Evolutionary conservation across 2,888 invertebrate species (phyloP).

Genomic region (Drosophila atripex): DNA sequence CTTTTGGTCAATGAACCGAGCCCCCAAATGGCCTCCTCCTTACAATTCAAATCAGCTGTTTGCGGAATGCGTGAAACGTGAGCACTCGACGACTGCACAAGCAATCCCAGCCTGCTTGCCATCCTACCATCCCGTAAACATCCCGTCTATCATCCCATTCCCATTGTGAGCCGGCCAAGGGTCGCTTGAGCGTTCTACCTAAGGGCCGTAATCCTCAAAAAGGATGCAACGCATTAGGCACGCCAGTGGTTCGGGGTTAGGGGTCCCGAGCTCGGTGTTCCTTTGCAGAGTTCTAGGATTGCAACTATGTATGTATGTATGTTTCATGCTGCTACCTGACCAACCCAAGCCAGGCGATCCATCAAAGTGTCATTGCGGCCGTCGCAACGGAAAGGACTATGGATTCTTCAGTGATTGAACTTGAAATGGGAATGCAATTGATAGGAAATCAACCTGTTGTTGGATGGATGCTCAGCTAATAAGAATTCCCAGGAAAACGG

Average conservation of each 20-base stretch:
- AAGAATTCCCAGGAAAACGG: slow-evolving; percentile 38
- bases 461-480: slow-evolving; percentile 40
- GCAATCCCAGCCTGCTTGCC: slow-evolving; percentile 15
- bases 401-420: slow-evolving; percentile 30
- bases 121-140: slow-evolving; percentile 1
- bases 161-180: slow-evolving; percentile 23
- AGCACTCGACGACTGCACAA: slow-evolving; percentile 20
- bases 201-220: slow-evolving; percentile 59
- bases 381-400: slow-evolving; percentile 28
- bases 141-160: slow-evolving; percentile 13
- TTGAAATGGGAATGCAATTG: slow-evolving; percentile 35
- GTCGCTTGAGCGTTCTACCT: slow-evolving; percentile 46
- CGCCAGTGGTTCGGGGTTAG: slow-evolving; percentile 38
- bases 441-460: slow-evolving; percentile 57
- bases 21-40: slow-evolving; percentile 18
- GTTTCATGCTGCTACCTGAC: slow-evolving; percentile 23
- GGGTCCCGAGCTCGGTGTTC: slow-evolving; percentile 15
- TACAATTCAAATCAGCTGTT: slow-evolving; percentile 52
- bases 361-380: slow-evolving; percentile 53
- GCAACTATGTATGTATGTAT: slow-evolving; percentile 18
- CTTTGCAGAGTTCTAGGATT: slow-evolving; percentile 23
- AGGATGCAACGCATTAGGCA: slow-evolving; percentile 66
- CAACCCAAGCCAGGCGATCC: slow-evolving; percentile 41
- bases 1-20: slow-evolving; percentile 72
- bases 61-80: slow-evolving; percentile 43